Evolutionary conservation across 92 coral and sea anemone genomes (phyloP), one percentile per base, ranked within the genome.

Genomic region (Epizoanthus illoricatus): DNA sequence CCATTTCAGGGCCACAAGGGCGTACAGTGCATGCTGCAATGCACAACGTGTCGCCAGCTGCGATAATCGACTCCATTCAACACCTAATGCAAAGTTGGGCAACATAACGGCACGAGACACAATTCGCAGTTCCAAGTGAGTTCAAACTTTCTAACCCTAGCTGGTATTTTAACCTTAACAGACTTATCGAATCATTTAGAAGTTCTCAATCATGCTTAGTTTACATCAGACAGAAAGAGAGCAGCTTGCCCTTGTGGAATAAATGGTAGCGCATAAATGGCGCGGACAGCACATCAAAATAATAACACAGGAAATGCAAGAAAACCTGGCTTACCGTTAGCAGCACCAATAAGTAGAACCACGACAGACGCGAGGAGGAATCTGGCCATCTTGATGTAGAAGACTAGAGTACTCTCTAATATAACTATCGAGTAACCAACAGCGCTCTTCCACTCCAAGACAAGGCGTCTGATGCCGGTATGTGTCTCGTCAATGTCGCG

Each of bases 281-380:
- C 68, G 23, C 8, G 68, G 33, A 18, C 68, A 23, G 28, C 15
- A n/a, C 23, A 36, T 10, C 4, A 5, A 8, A 70, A 13, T 15
- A 15, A 70, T 70, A 5, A 13, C 8, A 19, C 75, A 2, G 8
- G 52, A 70, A 13, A 67, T 21, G 12, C 16, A 23, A 5, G 12
- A 67, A 70, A 41, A 70, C 39, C 75, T 70, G 49, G 42, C 75
- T 70, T 70, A 70, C 75, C 75, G 75, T 70, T 16, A 3, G 75
- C 75, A 9, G 23, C 75, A 7, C 54, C 20, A n/a, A 70, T 54
- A 36, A 70, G 75, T 11, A 70, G 18, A 70, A 54, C 75, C 16
- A 42, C 55, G 13, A 41, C 57, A 5, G 20, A 42, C 20, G 12
- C 75, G 24, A 40, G 17, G 47, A 28, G 54, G 6, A 13, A 70